Evolutionary conservation across 2,888 invertebrate genomes (phyloP).

Genomic region (Leuctra nigra): DNA sequence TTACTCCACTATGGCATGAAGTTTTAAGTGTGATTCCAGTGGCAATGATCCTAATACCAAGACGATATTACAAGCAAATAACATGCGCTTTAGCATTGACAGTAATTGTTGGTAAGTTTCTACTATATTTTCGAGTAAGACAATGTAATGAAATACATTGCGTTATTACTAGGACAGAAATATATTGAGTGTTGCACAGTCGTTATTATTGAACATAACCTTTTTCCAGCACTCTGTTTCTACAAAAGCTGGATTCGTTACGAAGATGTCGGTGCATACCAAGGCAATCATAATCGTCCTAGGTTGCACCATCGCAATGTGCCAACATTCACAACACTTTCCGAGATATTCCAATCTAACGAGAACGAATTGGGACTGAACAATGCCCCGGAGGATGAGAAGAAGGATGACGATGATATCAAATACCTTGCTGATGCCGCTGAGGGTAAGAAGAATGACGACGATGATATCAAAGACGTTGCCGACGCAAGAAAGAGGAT

Average conservation of each 20-base stretch:
- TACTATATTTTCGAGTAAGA: too few species aligned
- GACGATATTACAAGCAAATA: constrained; percentile 3
- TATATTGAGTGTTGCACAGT: too few species aligned
- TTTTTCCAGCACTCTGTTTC: constrained; percentile 40
- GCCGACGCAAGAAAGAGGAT: constrained; percentile 57
- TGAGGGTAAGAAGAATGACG: not conserved
- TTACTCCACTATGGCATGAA: too few species aligned
- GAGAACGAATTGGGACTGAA: constrained; percentile 18
- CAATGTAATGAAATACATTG: too few species aligned
- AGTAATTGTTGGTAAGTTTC: constrained; percentile 4
- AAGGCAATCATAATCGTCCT: too few species aligned
- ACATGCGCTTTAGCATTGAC: not conserved
- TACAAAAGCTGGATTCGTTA: constrained; percentile 40
- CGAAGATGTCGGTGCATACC: constrained; percentile 31
- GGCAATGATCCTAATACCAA: not conserved
- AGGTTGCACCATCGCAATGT: too few species aligned
- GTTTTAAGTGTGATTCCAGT: too few species aligned
- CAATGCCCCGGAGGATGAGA: constrained; percentile 26
- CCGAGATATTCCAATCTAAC: constrained; percentile 8
- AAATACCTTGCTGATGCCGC: constrained; percentile 11
- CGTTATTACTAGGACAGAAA: too few species aligned
- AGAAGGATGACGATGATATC: constrained; percentile 32
- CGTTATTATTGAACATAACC: too few species aligned
- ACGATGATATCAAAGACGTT: constrained; percentile 2
- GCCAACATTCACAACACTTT: too few species aligned